Conservation (phyloP, 2,113 vertebrate species). For the Mesocricetus auratus region DNA sequence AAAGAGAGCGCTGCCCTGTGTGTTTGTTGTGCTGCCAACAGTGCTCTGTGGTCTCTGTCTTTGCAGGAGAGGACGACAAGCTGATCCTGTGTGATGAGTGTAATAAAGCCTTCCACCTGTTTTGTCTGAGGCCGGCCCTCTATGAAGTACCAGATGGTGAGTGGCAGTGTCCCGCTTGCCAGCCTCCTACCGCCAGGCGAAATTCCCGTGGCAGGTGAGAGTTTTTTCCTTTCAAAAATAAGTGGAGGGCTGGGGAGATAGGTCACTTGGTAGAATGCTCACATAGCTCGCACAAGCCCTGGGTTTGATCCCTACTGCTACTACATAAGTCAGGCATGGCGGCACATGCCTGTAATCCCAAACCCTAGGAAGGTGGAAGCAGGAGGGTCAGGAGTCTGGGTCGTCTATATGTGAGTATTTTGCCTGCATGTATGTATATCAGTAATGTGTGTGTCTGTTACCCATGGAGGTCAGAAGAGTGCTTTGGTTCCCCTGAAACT, state of each 20-base stretch:
- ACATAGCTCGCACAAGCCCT: background rate
- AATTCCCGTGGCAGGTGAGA: conserved; percentile 94
- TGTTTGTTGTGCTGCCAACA: background rate
- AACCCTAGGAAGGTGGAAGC: background rate
- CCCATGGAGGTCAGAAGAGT: background rate
- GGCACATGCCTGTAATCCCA: background rate
- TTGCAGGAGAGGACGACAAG: conserved; percentile 96
- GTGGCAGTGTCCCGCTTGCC: conserved; percentile 97
- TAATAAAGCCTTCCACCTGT: conserved; percentile 99
- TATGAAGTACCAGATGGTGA: conserved; percentile 95
- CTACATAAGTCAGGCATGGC: background rate
- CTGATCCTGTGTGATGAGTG: conserved; percentile 98
- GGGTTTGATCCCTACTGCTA: background rate
- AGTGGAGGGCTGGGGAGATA: background rate
- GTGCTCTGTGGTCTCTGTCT: conserved; percentile 1
- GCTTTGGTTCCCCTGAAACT: background rate
- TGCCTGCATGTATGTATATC: background rate
- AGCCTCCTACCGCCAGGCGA: conserved; percentile 93
- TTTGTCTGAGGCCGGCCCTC: conserved; percentile 95
- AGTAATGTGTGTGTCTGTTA: background rate
- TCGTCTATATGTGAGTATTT: background rate
- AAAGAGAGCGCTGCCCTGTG: background rate
- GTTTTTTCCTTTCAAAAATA: conserved; percentile 55
- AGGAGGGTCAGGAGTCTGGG: background rate
- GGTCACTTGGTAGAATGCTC: background rate